phyloP scores from a whole-genome alignment of 1,140 invertebrate species.

The Frieseomelitta varia region DNA sequence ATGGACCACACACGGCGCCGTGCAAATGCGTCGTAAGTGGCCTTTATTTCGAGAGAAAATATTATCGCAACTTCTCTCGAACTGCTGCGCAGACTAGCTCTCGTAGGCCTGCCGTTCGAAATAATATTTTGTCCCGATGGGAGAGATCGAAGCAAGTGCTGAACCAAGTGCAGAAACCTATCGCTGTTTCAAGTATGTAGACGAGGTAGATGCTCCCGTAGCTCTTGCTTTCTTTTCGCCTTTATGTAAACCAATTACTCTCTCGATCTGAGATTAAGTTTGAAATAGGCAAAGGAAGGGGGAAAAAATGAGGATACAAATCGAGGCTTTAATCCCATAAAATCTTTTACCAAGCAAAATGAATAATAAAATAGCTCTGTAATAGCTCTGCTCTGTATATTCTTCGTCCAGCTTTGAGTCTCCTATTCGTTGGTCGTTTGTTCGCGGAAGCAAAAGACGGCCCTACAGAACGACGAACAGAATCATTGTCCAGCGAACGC shows the following conservation, averaged over 20 bases:
- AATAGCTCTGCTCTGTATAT: background rate
- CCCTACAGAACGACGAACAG: background rate
- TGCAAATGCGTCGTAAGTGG: conserved; percentile 68
- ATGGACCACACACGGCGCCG: conserved; percentile 57
- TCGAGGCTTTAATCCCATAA: fast-evolving
- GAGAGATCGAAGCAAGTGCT: conserved; percentile 3
- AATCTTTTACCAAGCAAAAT: background rate
- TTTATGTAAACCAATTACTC: background rate
- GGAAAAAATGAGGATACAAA: background rate
- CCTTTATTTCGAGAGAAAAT: conserved; percentile 72
- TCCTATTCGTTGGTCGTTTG: conserved; percentile 60
- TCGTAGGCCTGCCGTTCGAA: conserved; percentile 23
- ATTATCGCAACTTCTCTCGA: conserved; percentile 62
- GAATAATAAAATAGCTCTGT: too few species aligned
- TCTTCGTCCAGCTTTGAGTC: background rate
- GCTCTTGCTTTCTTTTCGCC: too few species aligned
- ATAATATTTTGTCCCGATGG: conserved; percentile 55
- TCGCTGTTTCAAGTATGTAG: background rate
- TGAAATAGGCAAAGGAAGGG: background rate
- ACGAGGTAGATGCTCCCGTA: too few species aligned
- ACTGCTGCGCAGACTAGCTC: too few species aligned
- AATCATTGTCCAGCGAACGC: conserved; percentile 35
- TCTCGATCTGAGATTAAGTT: too few species aligned
- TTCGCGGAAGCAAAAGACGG: conserved; percentile 20
- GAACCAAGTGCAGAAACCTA: conserved; percentile 45